Base-by-base conservation (phyloP, 2,113 vertebrate species). In the Rhizomys pruinosus region DNA sequence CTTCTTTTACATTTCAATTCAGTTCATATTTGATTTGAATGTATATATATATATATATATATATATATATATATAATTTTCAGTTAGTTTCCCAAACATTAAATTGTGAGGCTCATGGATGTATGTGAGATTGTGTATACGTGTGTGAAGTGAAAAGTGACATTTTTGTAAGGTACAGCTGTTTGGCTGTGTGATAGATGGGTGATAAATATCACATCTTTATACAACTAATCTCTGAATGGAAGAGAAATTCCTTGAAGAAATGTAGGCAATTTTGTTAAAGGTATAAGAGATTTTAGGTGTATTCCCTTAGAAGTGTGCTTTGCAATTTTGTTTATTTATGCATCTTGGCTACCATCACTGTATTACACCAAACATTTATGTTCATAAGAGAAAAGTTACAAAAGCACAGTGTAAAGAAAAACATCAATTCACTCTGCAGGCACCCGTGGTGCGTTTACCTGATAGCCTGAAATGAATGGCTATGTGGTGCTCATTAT, bases 371-470 rank as follows among this genome's bases (percentile, higher is more conserved):
- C 52, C 22, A 81, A 73, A 79, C 63, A 55, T 87, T 47, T 90
- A 63, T 34, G 68, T 74, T 94, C 74, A 72, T 84, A 25, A 69
- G 25, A 44, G 37, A 87, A 86, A 92, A 74, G 87, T 15, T 90
- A 84, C 73, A 84, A 88, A 85, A 78, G 55, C 23, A 55, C 3
- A 87, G 71, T 55, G 55, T 88, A 86, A 84, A 92, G 94, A 76
- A 93, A 96, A 96, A 96, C 78, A 94, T 61, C 80, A 87, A 95
- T 97, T 94, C 96, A 47, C 95, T 90, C 95, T 37, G 84, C 73
- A 86, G 84, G 87, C 44, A 87, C 20, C 82, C 74, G 68, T 7
- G 5, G 52, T 61, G 11, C 94, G 84, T 95, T 96, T 91, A 81
- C 84, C 85, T 87, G 86, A n/a, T 59, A 87, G 10, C 32, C 27